Percentiles rank a stretch among this genome's conserved stretches.
Evolutionary conservation across 2,888 invertebrate genomes (phyloP).

Genomic region (Ectemnius cavifrons): DNA sequence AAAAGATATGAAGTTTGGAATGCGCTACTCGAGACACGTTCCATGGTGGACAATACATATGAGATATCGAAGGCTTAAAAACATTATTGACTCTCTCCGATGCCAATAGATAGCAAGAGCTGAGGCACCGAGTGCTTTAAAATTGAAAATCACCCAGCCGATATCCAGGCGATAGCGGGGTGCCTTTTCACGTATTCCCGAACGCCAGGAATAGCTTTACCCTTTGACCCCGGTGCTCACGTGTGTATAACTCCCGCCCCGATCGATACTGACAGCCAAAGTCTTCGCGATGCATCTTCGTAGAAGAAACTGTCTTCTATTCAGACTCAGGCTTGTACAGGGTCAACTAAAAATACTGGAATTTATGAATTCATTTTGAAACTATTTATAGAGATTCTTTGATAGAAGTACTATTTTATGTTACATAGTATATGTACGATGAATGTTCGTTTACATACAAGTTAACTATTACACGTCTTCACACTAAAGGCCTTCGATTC

Average conservation of each 20-base stretch:
- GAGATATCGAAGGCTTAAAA: conserved; percentile 15
- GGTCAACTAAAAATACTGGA: too few species aligned
- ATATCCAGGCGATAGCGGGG: neutral
- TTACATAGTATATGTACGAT: too few species aligned
- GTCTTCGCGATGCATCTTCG: conserved; percentile 18
- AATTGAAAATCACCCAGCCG: conserved; percentile 2
- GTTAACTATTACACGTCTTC: too few species aligned
- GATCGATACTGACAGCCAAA: conserved; percentile 28
- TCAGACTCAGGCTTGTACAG: too few species aligned
- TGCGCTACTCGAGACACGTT: too few species aligned
- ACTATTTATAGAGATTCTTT: too few species aligned
- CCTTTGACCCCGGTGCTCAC: conserved; percentile 41
- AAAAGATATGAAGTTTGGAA: too few species aligned
- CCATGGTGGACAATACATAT: conserved; percentile 5
- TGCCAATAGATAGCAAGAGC: conserved; percentile 2
- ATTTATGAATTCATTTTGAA: too few species aligned
- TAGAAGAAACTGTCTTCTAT: conserved; percentile 1
- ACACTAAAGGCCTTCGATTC: too few species aligned
- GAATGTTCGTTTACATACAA: too few species aligned
- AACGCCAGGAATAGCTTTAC: conserved; percentile 31
- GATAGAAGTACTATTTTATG: too few species aligned
- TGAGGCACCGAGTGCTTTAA: neutral
- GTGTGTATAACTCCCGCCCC: conserved; percentile 26
- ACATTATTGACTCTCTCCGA: conserved; percentile 17
- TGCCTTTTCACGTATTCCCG: conserved; percentile 5